phyloP scores from a whole-genome alignment of 1,140 invertebrate species.

The Charaxes varanes region DNA sequence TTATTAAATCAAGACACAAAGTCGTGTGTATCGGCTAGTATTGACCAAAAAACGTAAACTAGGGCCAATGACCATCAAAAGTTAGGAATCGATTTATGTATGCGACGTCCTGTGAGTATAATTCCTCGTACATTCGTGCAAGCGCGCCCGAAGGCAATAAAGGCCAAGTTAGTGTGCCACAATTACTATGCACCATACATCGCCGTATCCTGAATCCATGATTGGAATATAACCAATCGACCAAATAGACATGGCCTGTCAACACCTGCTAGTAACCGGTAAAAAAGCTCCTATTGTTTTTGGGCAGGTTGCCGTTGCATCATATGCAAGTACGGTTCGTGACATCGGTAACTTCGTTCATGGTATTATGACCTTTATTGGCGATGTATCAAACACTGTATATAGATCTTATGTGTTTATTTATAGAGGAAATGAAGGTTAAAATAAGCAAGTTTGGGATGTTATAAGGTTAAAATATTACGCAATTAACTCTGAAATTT shows the following conservation, averaged over 20 bases:
- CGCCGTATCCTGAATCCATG: conserved; percentile 40
- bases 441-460: conserved; percentile 27
- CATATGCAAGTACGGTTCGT: conserved; percentile 13
- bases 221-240: conserved; percentile 38
- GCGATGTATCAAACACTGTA: background rate
- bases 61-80: conserved; percentile 26
- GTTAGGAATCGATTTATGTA: conserved; percentile 20
- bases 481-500: too few relatives aligned
- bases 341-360: background rate
- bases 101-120: conserved; percentile 15
- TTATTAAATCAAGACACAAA: too few relatives aligned
- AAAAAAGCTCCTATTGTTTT: conserved; percentile 11
- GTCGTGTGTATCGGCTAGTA: too few relatives aligned
- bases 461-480: conserved; percentile 28
- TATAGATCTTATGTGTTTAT: background rate
- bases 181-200: conserved; percentile 41
- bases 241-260: conserved; percentile 22
- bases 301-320: conserved; percentile 25
- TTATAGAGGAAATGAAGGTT: conserved; percentile 35
- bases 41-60: background rate
- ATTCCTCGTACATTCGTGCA: conserved; percentile 33
- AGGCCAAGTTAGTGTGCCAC: conserved; percentile 56
- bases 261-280: background rate
- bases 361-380: conserved; percentile 8
- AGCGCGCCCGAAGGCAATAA: conserved; percentile 32